These are phyloP conservation scores for Smithornis capensis DNA, from an alignment of 2,113 vertebrate genomes.

Conservation along the genomic window DNA sequence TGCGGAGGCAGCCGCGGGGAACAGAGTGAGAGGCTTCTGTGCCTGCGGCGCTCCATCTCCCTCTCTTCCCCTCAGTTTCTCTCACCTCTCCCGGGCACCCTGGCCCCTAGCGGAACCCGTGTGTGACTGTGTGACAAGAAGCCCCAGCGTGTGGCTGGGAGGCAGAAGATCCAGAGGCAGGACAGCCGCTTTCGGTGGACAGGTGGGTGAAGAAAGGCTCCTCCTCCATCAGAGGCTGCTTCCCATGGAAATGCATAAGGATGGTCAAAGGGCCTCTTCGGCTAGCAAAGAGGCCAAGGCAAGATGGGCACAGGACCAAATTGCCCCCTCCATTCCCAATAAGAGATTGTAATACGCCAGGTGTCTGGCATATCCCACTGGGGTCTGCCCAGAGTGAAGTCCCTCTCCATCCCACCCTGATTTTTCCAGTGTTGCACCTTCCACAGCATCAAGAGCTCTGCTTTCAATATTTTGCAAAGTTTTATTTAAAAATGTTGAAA, in stretches of 20 bases:
- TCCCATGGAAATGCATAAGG: neutral
- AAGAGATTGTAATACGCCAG: neutral
- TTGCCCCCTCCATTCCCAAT: rapidly evolving
- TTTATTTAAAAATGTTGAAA: slow-evolving; percentile 84
- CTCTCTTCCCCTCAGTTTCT: neutral
- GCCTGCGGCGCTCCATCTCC: neutral
- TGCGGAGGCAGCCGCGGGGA: slow-evolving; percentile 53
- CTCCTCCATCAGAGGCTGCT: neutral
- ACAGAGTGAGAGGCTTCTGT: slow-evolving; percentile 31
- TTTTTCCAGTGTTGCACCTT: neutral
- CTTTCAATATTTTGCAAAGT: slow-evolving; percentile 77
- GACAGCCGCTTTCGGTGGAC: neutral
- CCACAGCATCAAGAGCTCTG: neutral
- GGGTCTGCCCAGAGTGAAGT: neutral
- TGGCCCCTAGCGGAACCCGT: neutral
- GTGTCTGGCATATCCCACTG: neutral
- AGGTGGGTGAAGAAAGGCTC: neutral
- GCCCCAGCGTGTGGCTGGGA: neutral
- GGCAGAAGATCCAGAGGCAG: neutral
- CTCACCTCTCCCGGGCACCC: neutral
- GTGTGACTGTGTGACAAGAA: neutral
- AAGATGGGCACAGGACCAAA: rapidly evolving
- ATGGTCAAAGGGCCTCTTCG: neutral
- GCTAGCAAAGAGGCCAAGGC: neutral
- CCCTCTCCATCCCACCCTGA: neutral